Base-by-base conservation (phyloP, 2,113 vertebrate genomes). In the Sebastes schlegelii region DNA sequence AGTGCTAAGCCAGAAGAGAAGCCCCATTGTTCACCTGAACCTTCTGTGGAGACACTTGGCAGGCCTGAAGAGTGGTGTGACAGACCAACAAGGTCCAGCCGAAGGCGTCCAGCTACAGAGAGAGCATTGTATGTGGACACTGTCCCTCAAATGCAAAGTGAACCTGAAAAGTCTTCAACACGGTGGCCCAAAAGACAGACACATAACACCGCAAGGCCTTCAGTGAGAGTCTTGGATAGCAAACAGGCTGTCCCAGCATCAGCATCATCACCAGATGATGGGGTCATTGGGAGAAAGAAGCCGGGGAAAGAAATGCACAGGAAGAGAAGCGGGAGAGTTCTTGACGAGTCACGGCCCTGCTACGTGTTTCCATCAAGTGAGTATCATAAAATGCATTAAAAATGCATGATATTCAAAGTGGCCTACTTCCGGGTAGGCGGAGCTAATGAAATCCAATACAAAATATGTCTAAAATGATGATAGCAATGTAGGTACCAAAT, bases 111-210 rank as follows among this genome's bases (percentile, higher is more conserved):
- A 7, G 21, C 62, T 21, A 3, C 12, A 19, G 71, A 80, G 10
- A 74, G 16, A 6, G 21, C 10, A 0, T 3, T 26, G 12, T 2
- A 12, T n/a, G 34, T 61, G 52, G 70, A 86, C 5, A 5, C 0
- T 14, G 43, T 19, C 26, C 45, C 58, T n/a, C 68, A 73, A 75
- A 63, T 71, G 17, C 58, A 68, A 42, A 21, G 19, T 6, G 12
- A 78, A 46, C 48, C 80, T 12, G 16, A 77, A 48, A 89, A 69
- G 13, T 11, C 49, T 19, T 64, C 76, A 61, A 57, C 11, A 68
- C 11, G 0, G 45, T 71, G 13, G 4, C 73, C 79, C 9, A 77
- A 55, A 58, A 85, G 58, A 61, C 61, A 65, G 45, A 16, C 23
- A 0, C 11, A 4, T 2, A 16, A 64, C n/a, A 61, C 63, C 34